These are phyloP conservation scores for Porites evermanni DNA, from an alignment of 92 coral and sea anemone genomes.

Conservation along the genomic window DNA sequence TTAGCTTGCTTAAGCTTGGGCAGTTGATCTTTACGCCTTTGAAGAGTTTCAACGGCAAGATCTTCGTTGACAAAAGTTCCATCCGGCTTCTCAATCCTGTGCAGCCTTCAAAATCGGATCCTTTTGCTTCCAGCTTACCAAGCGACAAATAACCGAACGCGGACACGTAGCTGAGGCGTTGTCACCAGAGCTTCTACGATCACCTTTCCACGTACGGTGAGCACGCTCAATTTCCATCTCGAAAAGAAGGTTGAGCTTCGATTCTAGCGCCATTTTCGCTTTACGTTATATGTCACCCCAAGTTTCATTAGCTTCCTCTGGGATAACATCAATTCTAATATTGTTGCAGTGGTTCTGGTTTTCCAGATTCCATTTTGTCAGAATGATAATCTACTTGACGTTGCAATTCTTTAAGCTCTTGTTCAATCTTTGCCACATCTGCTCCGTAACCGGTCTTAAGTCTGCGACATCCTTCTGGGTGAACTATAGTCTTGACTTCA, in stretches of 20 bases:
- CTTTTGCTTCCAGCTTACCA: background rate
- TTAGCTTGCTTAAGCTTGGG: conserved; percentile 15
- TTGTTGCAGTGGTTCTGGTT: conserved; percentile 20
- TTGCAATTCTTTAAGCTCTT: conserved; percentile 22
- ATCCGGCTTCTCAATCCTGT: conserved; percentile 1
- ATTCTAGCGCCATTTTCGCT: background rate
- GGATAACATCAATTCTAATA: conserved; percentile 16
- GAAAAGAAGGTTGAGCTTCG: conserved; percentile 2
- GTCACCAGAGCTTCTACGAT: conserved; percentile 9
- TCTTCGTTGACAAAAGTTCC: conserved; percentile 26
- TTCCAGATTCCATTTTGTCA: conserved; percentile 21
- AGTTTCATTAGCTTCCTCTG: background rate
- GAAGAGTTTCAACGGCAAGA: background rate
- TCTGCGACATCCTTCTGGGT: background rate
- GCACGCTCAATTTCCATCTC: conserved; percentile 13
- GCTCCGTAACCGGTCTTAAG: background rate
- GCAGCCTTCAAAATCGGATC: no score
- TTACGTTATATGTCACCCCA: background rate
- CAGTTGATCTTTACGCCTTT: background rate
- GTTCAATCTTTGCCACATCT: background rate
- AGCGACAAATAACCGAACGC: background rate
- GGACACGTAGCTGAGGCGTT: background rate
- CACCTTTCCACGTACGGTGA: background rate
- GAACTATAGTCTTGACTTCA: background rate
- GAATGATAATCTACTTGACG: background rate